Conservation (phyloP, 35 echinoderm and acorn worm genomes). For the Heliocidaris tuberculata region DNA sequence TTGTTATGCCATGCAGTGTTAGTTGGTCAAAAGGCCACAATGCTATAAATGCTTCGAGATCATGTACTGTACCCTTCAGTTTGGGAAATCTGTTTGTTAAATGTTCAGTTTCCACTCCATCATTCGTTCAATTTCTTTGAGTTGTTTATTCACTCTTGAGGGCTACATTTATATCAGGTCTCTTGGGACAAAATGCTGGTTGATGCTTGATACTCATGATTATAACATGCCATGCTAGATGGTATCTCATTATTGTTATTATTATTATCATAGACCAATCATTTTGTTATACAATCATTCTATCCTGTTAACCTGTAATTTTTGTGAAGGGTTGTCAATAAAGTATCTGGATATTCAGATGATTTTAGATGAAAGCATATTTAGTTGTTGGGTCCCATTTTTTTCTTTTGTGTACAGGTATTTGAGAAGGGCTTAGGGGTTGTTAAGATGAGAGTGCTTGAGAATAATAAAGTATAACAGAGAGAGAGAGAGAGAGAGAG, state of each 20-base stretch:
- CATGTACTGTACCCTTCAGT: neutral
- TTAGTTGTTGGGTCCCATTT: too few relatives aligned
- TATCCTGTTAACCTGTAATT: neutral
- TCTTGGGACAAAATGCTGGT: neutral
- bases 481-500: neutral
- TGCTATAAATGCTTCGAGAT: neutral
- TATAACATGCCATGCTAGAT: neutral
- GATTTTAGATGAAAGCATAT: conserved; percentile 28
- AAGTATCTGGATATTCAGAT: conserved; percentile 41
- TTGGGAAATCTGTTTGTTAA: neutral
- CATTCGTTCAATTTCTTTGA: neutral
- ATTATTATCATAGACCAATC: neutral
- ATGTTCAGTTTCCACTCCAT: neutral
- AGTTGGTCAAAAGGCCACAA: neutral
- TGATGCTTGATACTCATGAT: neutral
- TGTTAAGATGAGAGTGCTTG: too few relatives aligned
- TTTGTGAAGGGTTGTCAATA: conserved; percentile 44
- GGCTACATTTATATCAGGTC: neutral
- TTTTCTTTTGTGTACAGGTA: too few relatives aligned
- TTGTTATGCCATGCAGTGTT: neutral
- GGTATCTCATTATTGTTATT: neutral
- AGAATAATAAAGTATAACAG: neutral
- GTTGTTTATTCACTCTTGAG: neutral
- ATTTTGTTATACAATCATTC: neutral
- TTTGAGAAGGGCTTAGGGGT: too few relatives aligned